Base-by-base conservation (phyloP, 1,140 invertebrate species). In the Aphidius gifuensis region DNA sequence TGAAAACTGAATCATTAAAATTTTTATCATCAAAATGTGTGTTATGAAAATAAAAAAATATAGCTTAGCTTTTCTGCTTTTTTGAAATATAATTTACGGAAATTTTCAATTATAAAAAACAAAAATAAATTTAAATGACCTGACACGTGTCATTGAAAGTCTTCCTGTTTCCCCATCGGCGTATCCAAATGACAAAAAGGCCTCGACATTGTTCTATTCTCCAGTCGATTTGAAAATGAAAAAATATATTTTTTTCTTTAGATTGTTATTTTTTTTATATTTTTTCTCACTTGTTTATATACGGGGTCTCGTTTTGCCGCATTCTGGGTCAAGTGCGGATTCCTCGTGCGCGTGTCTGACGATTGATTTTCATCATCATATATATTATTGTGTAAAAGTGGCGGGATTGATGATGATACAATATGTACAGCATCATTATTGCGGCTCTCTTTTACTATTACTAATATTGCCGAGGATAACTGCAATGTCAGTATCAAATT, bases 291-390 rank as follows among this genome's bases (percentile, higher is more conserved):
- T 53, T 53, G 50, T 2, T 45, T 45, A 7, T 9, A 32, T 32
- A 32, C 23, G 23, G 4, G 23, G 23, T 32, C 23, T 4, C 4
- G 2, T 32, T 32, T 32, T 32, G 23, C 23, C 23, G 23, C 32
- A 51, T 59, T 59, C 58, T 59, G 46, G 58, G 58, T 59, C 58
- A 59, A 59, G 58, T 59, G 46, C 46, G 40, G 6, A 45, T 40
- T 32, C 46, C 38, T 51, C 21, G 21, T 42, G 38, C 45, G 11
- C 11, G 3, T 9, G 56, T 38, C 42, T 32, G 40, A 43, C 9
- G 44, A 58, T 58, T 48, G 23, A 58, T 58, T 58, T 58, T 47
- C 43, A 47, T 58, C 47, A 16, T 23, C 32, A 23, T 43, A 21
- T 32, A 59, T 47, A 16, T 16, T 16, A 16, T 16, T 16, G 16